Evolutionary conservation across 2,797 vertebrate genomes (phyloP).

Genomic region (Tragelaphus oryx): DNA sequence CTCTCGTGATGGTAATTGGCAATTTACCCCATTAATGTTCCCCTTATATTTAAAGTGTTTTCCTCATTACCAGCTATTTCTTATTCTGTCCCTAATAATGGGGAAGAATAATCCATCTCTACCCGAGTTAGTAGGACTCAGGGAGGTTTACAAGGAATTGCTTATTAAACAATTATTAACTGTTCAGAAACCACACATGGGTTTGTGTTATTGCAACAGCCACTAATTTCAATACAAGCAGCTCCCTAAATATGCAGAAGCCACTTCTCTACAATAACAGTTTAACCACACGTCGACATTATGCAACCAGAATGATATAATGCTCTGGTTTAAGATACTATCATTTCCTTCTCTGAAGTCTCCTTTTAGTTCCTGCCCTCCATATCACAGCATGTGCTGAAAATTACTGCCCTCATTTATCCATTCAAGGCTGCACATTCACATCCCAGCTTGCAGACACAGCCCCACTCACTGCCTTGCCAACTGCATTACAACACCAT

Average conservation of each 20-base stretch:
- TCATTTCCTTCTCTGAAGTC: conserved; percentile 59
- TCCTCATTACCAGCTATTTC: conserved; percentile 50
- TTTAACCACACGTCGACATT: conserved; percentile 54
- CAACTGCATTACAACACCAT: conserved; percentile 45
- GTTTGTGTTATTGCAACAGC: conserved; percentile 57
- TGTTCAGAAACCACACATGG: conserved; percentile 59
- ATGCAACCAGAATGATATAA: conserved; percentile 61
- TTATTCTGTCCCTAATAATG: conserved; percentile 55
- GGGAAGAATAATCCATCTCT: conserved; percentile 50
- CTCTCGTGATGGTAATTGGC: conserved; percentile 50
- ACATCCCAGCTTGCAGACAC: conserved; percentile 44
- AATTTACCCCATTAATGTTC: conserved; percentile 42
- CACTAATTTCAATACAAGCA: conserved; percentile 42
- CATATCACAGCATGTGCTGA: conserved; percentile 65
- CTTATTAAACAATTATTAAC: conserved; percentile 72
- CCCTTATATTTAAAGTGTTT: conserved; percentile 56
- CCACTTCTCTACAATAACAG: conserved; percentile 60
- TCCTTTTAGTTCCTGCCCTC: conserved; percentile 49
- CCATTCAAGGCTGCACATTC: conserved; percentile 53
- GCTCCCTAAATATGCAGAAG: conserved; percentile 68
- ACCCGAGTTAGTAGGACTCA: conserved; percentile 22
- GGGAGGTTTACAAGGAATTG: conserved; percentile 35
- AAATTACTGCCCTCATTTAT: conserved; percentile 56
- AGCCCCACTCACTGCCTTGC: conserved; percentile 31
- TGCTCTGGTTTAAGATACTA: conserved; percentile 49